Base-by-base conservation (phyloP, 2,113 vertebrate species). In the Caretta caretta region DNA sequence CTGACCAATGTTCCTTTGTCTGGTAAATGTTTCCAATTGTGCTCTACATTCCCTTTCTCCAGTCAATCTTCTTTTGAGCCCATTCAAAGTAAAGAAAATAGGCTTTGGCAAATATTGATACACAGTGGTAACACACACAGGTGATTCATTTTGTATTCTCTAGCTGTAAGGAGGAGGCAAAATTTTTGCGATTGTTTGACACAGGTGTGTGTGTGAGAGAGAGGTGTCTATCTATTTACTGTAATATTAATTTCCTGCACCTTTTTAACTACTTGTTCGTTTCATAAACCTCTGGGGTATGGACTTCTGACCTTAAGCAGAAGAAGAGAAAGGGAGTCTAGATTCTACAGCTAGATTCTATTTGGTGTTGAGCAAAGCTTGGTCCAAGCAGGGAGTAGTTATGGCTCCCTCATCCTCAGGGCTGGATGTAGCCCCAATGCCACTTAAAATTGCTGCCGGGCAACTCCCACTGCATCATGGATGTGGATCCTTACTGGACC, bases 101-200 rank as follows among this genome's bases (percentile, higher is more conserved):
- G 86, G 56, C 6, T 1, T 38, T 62, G 62, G n/a, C 0, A 0
- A 83, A 80, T 89, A 53, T 17, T 0, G 0, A 76, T 42, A 50
- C 78, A 50, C 57, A 89, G 16, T 57, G 85, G 5, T 48, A 83
- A 80, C 65, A 8, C 12, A 22, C 79, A 57, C 29, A 92, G 50
- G 57, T 89, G 48, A 13, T 12, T 79, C 85, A 62, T 79, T 90
- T 59, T 11, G 17, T 24, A 83, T 89, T 89, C 91, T 31, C 48
- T 42, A 86, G 1, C 51, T 93, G 80, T 90, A 51, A 87, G 54
- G 48, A 92, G n/a, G 48, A 87, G n/a, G 20, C 69, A 82, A 3
- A 19, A 22, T 90, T 51, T 88, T 62, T 17, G 80, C 85, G 50
- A 59, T 19, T 16, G 12, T 69, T 75, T 88, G 84, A 54, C 29